Evolutionary conservation across 2,888 invertebrate genomes (phyloP), one percentile per base, ranked within the genome.

Genomic region (Harpalus rufipes): DNA sequence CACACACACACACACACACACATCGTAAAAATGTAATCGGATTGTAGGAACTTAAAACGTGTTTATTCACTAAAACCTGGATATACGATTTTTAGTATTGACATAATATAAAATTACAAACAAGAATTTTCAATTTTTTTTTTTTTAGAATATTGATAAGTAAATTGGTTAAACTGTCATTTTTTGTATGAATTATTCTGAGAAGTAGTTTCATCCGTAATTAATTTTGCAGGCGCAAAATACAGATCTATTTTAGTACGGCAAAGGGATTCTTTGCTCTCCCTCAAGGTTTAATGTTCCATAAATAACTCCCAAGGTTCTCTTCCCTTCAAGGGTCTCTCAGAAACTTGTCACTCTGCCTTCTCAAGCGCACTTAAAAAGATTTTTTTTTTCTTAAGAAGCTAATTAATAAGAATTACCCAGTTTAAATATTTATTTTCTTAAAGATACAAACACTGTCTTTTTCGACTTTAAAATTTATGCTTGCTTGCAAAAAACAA

Each of bases 221-320:
- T 25, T 68, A 68, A 68, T 68, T 68, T 68, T n/a, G 68, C 32
- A 39, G 68, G 39, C 6, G 68, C 32, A 25, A 68, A 68, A 68
- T 14, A 68, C 21, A 14, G n/a, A 8, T 78, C 58, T 78, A 78
- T 78, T 78, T 78, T 78, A 8, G 78, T 78, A 78, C 56, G 25
- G 39, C 39, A 80, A 80, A 80, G 79, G 58, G 61, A 61, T 41
- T 80, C 61, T 61, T 61, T 59, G 39, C 41, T 79, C 79, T 80
- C 39, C 79, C 61, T 80, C 79, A 80, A 80, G 79, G 59, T 59
- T 80, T 61, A 74, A 61, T 39, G 25, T 59, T 80, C 79, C 59
- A 80, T 80, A 80, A 80, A 80, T 80, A 80, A 80, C 58, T 39
- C 39, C 41, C 61, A 58, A 80, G 79, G 79, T 59, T 58, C 59